Base-by-base conservation (phyloP, 1,140 invertebrate genomes). In the Papilio dardanus region DNA sequence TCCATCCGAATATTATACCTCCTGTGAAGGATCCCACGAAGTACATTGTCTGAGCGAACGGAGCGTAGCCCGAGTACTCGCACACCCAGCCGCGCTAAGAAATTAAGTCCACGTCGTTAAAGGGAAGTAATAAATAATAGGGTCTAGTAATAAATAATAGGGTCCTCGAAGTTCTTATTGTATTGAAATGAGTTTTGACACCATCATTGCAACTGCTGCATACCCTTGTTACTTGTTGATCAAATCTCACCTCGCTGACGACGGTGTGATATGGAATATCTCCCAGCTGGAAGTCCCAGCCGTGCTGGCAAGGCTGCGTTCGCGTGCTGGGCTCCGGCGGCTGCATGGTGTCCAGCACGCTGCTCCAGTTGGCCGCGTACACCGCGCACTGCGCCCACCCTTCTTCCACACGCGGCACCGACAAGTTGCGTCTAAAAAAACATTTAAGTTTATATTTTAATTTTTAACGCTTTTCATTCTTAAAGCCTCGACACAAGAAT, bases 261-360 rank as follows among this genome's bases (percentile, higher is more conserved):
- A 97, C 95, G 3, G 96, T 96, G 3, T 93, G 83, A 82, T 97
- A 96, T 0, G 96, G 96, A 33, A 96, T 94, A 62, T 95, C 95
- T 0, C 76, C 93, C 90, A 91, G 79, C 89, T 97, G 94, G 82
- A 96, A 97, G 83, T 96, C 95, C 96, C 96, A 97, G 46, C 96
- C 96, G 79, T 95, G 78, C 31, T 87, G 89, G 82, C 96, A 97
- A 0, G 90, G 84, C 30, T 93, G 88, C 0, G 82, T 93, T 0
- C 95, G 94, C 92, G 96, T 96, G 12, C 84, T 89, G 0, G 93
- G 86, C 76, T 95, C 91, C 0, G 95, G 89, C 1, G 87, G 78
- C 6, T 73, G 79, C 79, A 90, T 74, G 16, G 84, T 92, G 78
- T 74, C 79, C 82, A 77, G 94, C 76, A 80, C 94, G 88, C 77